Percentiles rank a stretch among this genome's conserved stretches.
Conservation (phyloP, 1,140 invertebrate genomes). For the Caenorhabditis latens region DNA sequence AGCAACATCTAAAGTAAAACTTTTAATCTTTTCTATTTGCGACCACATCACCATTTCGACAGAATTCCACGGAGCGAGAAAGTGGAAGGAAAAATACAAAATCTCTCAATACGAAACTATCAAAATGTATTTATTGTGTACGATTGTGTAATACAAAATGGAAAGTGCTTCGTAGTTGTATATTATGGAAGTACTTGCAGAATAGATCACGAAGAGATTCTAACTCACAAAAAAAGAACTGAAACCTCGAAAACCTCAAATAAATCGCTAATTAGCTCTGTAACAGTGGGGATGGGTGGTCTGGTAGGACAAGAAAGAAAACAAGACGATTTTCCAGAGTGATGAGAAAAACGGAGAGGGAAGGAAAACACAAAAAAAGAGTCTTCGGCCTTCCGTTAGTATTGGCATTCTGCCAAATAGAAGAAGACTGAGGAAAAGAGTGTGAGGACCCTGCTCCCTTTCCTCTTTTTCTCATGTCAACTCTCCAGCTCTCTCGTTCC, state of each 20-base stretch:
- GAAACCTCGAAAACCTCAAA: neutral
- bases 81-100: too few relatives aligned
- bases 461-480: neutral
- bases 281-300: neutral
- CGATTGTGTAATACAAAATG: too few relatives aligned
- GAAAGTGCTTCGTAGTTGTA: too few relatives aligned
- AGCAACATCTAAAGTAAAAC: neutral
- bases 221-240: too few relatives aligned
- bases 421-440: conserved; percentile 27
- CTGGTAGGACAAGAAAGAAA: neutral
- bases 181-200: too few relatives aligned
- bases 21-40: too few relatives aligned
- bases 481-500: conserved; percentile 13
- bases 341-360: neutral
- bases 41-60: too few relatives aligned
- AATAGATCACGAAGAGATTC: too few relatives aligned
- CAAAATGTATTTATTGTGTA: too few relatives aligned
- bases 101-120: too few relatives aligned
- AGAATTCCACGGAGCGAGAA: too few relatives aligned
- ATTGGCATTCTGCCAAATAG: conserved; percentile 42
- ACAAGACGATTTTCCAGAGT: conserved; percentile 24
- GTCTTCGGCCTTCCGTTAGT: conserved; percentile 44
- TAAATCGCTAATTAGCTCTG: neutral
- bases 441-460: conserved; percentile 39
- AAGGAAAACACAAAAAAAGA: conserved; percentile 21